Conservation (phyloP, 2,888 invertebrate genomes). For the Thymelicus acteon region DNA sequence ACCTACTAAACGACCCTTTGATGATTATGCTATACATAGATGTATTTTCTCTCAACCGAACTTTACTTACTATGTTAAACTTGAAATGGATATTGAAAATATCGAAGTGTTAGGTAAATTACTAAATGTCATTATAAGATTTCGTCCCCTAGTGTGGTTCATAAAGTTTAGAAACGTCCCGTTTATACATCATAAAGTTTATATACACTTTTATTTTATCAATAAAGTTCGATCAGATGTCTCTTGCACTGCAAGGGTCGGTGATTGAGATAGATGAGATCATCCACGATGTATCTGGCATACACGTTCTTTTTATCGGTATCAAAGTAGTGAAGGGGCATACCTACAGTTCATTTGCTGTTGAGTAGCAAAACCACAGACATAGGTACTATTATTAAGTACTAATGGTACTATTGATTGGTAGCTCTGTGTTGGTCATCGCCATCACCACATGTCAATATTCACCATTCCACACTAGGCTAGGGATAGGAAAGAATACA, state of each 20-base stretch:
- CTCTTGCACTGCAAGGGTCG: conserved; percentile 52
- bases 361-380: too few relatives aligned
- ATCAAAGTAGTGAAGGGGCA: too few relatives aligned
- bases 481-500: too few relatives aligned
- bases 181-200: conserved; percentile 83
- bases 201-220: conserved; percentile 80
- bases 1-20: background rate
- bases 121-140: conserved; percentile 44
- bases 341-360: too few relatives aligned
- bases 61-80: background rate
- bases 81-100: conserved; percentile 39
- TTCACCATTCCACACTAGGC: too few relatives aligned
- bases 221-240: conserved; percentile 80
- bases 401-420: too few relatives aligned
- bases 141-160: conserved; percentile 67
- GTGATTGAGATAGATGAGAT: conserved; percentile 26
- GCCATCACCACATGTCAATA: too few relatives aligned
- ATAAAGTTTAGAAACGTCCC: conserved; percentile 76
- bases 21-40: conserved; percentile 15
- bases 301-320: too few relatives aligned
- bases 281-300: conserved; percentile 1
- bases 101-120: background rate
- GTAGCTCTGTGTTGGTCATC: too few relatives aligned
- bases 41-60: background rate
- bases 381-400: too few relatives aligned